phyloP scores from a whole-genome alignment of 2,113 vertebrate genomes.

The Embiotoca jacksoni region DNA sequence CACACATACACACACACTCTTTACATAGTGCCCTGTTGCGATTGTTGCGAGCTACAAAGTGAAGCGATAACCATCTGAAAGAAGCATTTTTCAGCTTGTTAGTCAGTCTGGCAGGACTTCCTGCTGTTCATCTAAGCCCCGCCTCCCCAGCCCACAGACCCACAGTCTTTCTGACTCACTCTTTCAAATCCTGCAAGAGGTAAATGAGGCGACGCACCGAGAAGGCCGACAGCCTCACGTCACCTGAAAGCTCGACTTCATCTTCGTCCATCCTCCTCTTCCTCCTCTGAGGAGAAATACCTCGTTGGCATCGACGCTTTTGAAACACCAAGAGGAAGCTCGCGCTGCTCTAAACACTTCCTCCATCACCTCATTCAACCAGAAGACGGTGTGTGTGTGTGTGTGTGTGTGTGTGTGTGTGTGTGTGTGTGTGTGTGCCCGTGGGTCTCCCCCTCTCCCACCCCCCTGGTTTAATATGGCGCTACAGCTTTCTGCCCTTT shows the following conservation, averaged over 20 bases:
- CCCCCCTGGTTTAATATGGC: too few species aligned
- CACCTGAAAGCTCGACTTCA: background rate
- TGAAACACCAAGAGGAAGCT: constrained; percentile 52
- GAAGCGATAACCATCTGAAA: constrained; percentile 7
- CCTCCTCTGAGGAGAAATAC: constrained; percentile 5
- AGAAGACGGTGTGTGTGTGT: background rate
- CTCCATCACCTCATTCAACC: constrained; percentile 25
- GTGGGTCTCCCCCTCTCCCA: too few species aligned
- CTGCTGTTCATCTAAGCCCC: constrained; percentile 46
- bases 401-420: too few species aligned
- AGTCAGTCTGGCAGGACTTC: constrained; percentile 56
- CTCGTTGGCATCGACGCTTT: background rate
- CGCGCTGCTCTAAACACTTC: constrained; percentile 39
- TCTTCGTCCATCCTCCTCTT: background rate
- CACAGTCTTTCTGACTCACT: constrained; percentile 33
- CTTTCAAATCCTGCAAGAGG: constrained; percentile 20
- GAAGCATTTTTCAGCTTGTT: constrained; percentile 16
- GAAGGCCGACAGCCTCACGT: constrained; percentile 2
- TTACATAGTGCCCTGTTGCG: background rate
- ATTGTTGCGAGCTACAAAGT: constrained; percentile 13
- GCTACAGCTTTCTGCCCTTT: constrained; percentile 76
- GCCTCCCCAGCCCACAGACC: constrained; percentile 19
- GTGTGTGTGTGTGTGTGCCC: too few species aligned
- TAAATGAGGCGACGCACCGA: constrained; percentile 31
- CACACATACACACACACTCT: background rate